phyloP scores from a whole-genome alignment of 2,888 invertebrate species.

The Arge pagana region DNA sequence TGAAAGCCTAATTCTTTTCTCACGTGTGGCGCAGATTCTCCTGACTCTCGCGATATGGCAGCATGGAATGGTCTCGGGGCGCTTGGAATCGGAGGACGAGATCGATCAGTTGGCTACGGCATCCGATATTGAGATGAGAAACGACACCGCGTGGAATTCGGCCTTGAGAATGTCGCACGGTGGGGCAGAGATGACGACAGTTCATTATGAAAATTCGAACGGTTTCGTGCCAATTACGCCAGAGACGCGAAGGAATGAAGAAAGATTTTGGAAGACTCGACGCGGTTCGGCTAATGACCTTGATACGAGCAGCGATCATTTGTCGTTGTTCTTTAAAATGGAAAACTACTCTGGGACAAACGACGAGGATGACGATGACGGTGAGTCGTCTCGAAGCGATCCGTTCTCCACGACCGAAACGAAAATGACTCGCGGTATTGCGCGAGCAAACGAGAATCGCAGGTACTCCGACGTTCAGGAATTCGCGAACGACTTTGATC shows the following conservation, averaged over 20 bases:
- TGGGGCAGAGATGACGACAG: constrained; percentile 26
- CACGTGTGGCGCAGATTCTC: constrained; percentile 46
- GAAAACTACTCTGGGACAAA: too few species aligned
- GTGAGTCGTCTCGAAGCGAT: constrained; percentile 35
- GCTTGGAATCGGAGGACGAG: constrained; percentile 28
- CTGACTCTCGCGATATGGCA: constrained; percentile 47
- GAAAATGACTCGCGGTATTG: constrained; percentile 42
- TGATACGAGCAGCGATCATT: constrained; percentile 1
- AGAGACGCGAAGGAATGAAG: background rate
- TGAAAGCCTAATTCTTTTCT: too few species aligned
- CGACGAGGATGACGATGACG: constrained; percentile 2
- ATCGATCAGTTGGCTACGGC: constrained; percentile 49
- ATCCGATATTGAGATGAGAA: constrained; percentile 33
- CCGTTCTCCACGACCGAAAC: constrained; percentile 45
- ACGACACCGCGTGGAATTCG: constrained; percentile 9
- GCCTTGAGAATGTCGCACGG: constrained; percentile 4
- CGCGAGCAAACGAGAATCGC: constrained; percentile 38
- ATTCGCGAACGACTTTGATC: constrained; percentile 47
- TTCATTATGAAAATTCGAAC: constrained; percentile 49
- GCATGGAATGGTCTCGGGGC: constrained; percentile 34
- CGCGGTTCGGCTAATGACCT: background rate
- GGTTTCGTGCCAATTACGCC: constrained; percentile 47
- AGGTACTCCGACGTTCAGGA: constrained; percentile 45
- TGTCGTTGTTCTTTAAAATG: constrained; percentile 4
- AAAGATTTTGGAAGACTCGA: too few species aligned